Evolutionary conservation across 2,797 vertebrate genomes (phyloP), one percentile per base, ranked within the genome.

Genomic region (Hybognathus amarus): DNA sequence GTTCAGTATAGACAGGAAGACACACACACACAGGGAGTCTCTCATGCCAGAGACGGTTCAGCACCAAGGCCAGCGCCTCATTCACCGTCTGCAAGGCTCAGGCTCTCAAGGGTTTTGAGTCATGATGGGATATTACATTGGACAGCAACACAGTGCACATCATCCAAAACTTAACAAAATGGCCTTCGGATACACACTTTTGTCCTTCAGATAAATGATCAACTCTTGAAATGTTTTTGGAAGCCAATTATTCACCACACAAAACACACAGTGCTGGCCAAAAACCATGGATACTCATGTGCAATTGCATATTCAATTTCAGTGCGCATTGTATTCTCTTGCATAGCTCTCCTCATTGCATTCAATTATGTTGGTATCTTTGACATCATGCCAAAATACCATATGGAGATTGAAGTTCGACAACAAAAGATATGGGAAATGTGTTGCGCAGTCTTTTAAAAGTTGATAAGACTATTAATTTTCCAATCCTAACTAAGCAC

Each of bases 41-140:
- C 22, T 30, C 27, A 22, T 45, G 4, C 12, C 52, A 47, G 38
- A 77, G 59, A 63, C 10, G 3, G 24, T 75, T 83, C 80, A 86
- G 84, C 50, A 88, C 88, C 86, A 81, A 9, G 88, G 88, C 38
- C 52, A 89, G 84, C 76, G 24, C 63, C 54, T 15, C 78, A 13
- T 77, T 50, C 13, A 33, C 12, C 24, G n/a, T 50, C 42, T 20
- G 69, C 47, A 20, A 27, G 10, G 42, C 69, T 47, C 24, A 47
- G 11, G 24, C 56, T 70, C 42, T 20, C 1, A 13, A 24, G 56
- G 50, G 12, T 15, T 54, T 36, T 15, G 10, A 47, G 24, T 52
- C 27, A 73, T 30, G 2, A 50, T 4, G 12, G 20, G 50, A 75
- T 24, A 56, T 52, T 6, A 52, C 70, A 33, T 6, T 6, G 24